A percentile compares a stretch with the other conserved stretches of the same genome.
Conservation (phyloP, 2,888 invertebrate genomes). For the Nematopogon swammerdamellus region DNA sequence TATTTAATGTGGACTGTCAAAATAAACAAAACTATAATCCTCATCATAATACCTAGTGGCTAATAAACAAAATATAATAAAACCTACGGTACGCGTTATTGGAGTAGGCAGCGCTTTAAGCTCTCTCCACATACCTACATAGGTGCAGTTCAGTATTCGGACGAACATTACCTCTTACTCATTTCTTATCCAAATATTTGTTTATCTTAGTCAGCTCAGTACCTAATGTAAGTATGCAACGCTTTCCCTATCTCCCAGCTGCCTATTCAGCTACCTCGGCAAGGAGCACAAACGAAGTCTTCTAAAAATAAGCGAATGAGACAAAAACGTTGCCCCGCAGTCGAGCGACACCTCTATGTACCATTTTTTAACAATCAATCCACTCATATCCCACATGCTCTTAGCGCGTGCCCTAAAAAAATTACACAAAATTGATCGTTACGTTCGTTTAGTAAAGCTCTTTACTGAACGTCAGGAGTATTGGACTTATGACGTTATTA, state of each 20-base stretch:
- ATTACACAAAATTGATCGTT: no score
- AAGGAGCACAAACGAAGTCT: neutral
- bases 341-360: neutral
- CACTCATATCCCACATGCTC: slow-evolving; percentile 38
- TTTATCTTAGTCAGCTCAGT: neutral
- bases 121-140: no score
- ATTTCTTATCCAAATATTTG: neutral
- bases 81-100: no score
- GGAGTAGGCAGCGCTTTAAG: slow-evolving; percentile 3
- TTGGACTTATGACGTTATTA: no score
- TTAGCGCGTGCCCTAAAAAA: slow-evolving; percentile 37
- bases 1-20: no score
- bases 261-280: neutral
- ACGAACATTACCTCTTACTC: no score
- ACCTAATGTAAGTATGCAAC: neutral
- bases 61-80: no score
- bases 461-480: no score
- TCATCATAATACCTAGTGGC: no score
- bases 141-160: no score
- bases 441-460: no score
- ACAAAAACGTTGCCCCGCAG: neutral
- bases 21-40: no score
- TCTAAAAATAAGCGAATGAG: neutral
- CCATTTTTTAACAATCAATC: neutral
- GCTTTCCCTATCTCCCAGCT: neutral